phyloP scores from a whole-genome alignment of 2,797 vertebrate species.

The Sus cebifrons region DNA sequence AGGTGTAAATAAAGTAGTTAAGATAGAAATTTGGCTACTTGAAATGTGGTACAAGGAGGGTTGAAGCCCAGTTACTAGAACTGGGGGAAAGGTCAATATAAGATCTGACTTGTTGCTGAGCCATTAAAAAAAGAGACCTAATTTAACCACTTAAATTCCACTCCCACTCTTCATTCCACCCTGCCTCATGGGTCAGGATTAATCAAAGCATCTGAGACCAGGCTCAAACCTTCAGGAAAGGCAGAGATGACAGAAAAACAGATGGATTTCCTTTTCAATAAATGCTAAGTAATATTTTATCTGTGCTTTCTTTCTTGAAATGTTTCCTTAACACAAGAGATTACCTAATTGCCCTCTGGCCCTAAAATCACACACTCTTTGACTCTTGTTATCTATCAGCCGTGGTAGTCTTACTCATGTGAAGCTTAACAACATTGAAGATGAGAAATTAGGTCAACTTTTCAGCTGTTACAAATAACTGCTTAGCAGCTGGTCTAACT shows the following conservation, averaged over 20 bases:
- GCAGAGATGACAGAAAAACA: neutral
- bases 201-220: neutral
- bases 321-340: conserved; percentile 18
- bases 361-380: conserved; percentile 53
- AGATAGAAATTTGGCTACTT: neutral
- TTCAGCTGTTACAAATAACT: conserved; percentile 60
- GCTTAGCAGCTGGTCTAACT: neutral
- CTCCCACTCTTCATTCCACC: neutral
- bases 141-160: conserved; percentile 8
- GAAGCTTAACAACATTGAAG: conserved; percentile 9
- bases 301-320: conserved; percentile 48
- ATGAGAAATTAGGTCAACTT: neutral
- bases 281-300: conserved; percentile 57
- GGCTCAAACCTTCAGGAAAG: neutral
- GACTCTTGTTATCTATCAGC: conserved; percentile 21
- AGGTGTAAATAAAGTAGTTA: conserved; percentile 37
- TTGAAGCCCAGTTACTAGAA: conserved; percentile 29
- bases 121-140: neutral
- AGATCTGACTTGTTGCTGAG: conserved; percentile 28
- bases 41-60: conserved; percentile 3
- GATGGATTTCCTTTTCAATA: conserved; percentile 44
- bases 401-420: conserved; percentile 32
- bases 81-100: conserved; percentile 1
- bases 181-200: neutral
- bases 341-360: conserved; percentile 2